A percentile compares a stretch with the other conserved stretches of the same genome.
Conservation (phyloP, 2,113 vertebrate genomes). For the Mustela lutreola region DNA sequence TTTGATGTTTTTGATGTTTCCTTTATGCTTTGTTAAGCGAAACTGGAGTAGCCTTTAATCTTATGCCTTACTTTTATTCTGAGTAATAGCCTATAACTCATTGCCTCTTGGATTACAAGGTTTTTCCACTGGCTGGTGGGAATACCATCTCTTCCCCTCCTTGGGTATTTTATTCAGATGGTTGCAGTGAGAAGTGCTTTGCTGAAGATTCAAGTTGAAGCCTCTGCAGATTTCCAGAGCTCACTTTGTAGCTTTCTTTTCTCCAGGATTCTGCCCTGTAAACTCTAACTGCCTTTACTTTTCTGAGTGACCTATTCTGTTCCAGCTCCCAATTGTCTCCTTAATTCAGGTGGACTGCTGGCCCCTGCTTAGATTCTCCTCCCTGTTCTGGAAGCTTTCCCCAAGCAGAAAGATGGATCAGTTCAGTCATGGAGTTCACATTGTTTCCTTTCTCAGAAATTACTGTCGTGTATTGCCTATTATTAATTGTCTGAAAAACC, state of each 20-base stretch:
- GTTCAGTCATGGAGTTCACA: neutral
- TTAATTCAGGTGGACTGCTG: neutral
- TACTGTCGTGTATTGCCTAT: neutral
- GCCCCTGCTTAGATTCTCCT: neutral
- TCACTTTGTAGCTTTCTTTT: neutral
- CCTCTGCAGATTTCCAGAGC: neutral
- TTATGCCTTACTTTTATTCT: neutral
- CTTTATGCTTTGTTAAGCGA: neutral
- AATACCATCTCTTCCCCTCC: neutral
- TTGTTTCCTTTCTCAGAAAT: neutral
- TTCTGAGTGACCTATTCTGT: neutral
- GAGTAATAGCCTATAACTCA: neutral
- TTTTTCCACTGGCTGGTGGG: neutral
- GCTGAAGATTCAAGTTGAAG: neutral
- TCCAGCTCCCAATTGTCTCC: neutral
- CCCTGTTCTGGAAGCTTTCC: neutral
- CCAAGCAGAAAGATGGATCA: neutral
- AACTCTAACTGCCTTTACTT: neutral
- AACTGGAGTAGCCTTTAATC: neutral
- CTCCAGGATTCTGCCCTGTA: neutral
- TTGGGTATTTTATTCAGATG: neutral
- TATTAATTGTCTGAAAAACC: neutral
- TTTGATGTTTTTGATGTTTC: slow-evolving; percentile 24
- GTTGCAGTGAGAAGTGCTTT: neutral
- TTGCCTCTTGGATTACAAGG: neutral